These are phyloP conservation scores for Brachionus paranguensis DNA, from an alignment of 1,140 invertebrate genomes.

Conservation along the genomic window DNA sequence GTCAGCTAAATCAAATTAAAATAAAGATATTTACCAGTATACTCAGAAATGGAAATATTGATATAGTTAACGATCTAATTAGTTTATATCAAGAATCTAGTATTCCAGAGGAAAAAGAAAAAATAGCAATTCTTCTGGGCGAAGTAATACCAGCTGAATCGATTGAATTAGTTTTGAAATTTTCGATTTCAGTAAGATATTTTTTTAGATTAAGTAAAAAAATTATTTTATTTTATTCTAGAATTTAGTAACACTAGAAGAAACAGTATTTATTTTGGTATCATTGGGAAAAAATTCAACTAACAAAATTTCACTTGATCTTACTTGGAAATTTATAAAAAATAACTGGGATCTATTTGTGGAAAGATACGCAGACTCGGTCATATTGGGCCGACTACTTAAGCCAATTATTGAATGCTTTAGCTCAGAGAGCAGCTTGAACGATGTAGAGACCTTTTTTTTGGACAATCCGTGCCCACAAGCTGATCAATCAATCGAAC, in stretches of 20 bases:
- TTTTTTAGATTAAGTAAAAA: not conserved
- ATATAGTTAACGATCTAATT: slow-evolving; percentile 3
- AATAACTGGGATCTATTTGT: slow-evolving; percentile 70
- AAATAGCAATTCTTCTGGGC: slow-evolving; percentile 76
- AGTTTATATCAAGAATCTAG: slow-evolving; percentile 72
- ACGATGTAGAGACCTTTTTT: slow-evolving; percentile 63
- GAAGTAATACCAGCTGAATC: slow-evolving; percentile 62
- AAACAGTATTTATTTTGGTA: slow-evolving; percentile 78
- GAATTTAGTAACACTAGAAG: slow-evolving; percentile 82
- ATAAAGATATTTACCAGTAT: slow-evolving; percentile 61
- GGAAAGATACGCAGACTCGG: slow-evolving; percentile 70
- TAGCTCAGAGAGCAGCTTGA: slow-evolving; percentile 64
- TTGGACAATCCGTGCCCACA: slow-evolving; percentile 66
- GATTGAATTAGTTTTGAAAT: slow-evolving; percentile 72
- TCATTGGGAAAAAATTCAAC: slow-evolving; percentile 64
- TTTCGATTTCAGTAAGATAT: slow-evolving; percentile 65
- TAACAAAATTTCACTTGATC: slow-evolving; percentile 66
- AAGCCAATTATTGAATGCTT: slow-evolving; percentile 78
- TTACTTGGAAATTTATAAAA: slow-evolving; percentile 84
- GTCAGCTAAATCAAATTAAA: not conserved
- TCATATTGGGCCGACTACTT: slow-evolving; percentile 62
- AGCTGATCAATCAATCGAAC: slow-evolving; percentile 70
- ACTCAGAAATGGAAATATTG: not conserved
- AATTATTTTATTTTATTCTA: slow-evolving; percentile 50
- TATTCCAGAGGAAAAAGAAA: slow-evolving; percentile 83